These are phyloP conservation scores for Hepsetus odoe DNA, from an alignment of 2,113 vertebrate species.

Conservation along the genomic window DNA sequence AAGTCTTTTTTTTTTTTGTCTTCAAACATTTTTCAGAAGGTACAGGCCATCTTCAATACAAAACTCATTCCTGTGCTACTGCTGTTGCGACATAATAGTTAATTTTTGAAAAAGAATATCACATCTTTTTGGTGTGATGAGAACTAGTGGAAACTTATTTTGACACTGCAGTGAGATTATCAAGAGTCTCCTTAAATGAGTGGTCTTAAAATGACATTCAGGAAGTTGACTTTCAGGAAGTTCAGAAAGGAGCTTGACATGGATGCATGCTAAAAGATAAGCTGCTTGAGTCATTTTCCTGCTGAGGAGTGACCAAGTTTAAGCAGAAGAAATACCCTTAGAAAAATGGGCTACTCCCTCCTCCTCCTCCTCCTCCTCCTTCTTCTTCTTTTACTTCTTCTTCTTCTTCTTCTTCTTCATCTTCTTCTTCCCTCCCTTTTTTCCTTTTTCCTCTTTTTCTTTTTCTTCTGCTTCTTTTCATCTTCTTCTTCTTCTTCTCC, in stretches of 20 bases:
- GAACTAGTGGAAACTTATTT: slow-evolving; percentile 56
- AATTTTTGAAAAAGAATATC: slow-evolving; percentile 63
- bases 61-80: slow-evolving; percentile 58
- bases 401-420: too few relatives aligned
- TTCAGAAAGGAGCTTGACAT: slow-evolving; percentile 53
- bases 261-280: slow-evolving; percentile 53
- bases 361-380: neutral
- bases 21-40: slow-evolving; percentile 54
- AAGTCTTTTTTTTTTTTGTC: slow-evolving; percentile 55
- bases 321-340: slow-evolving; percentile 46
- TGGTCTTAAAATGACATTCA: slow-evolving; percentile 55
- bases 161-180: slow-evolving; percentile 66
- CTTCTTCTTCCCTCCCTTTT: too few relatives aligned
- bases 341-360: neutral
- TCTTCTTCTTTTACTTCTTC: neutral
- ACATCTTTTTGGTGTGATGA: slow-evolving; percentile 34
- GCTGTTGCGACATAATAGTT: slow-evolving; percentile 66
- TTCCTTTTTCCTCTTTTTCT: neutral
- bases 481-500: neutral
- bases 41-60: slow-evolving; percentile 50
- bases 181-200: slow-evolving; percentile 53
- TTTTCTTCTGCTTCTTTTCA: too few relatives aligned
- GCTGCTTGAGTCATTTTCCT: slow-evolving; percentile 65
- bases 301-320: slow-evolving; percentile 40
- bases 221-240: slow-evolving; percentile 57